These are phyloP conservation scores for Drosophila mettleri DNA, from an alignment of 2,888 invertebrate species.

Conservation along the genomic window DNA sequence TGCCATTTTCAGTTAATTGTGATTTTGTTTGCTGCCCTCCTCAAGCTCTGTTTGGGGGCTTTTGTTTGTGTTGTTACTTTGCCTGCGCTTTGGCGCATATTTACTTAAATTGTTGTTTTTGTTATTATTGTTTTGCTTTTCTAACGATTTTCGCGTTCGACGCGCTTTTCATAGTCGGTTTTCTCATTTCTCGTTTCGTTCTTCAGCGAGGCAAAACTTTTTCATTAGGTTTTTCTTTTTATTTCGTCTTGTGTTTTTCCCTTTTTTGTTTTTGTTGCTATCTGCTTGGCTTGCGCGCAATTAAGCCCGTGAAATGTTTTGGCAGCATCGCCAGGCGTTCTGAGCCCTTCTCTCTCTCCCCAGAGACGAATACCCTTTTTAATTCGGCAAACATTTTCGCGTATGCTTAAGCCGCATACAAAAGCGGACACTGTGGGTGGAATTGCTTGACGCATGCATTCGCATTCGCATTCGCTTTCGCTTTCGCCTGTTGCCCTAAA, in stretches of 20 bases:
- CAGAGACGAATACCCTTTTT: conserved; percentile 66
- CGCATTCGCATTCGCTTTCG: too few species aligned
- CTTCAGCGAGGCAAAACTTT: conserved; percentile 61
- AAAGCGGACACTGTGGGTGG: conserved; percentile 5
- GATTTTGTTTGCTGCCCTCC: conserved; percentile 73
- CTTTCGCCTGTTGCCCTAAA: conserved; percentile 48
- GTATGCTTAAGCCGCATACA: conserved; percentile 25
- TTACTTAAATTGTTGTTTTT: conserved; percentile 71
- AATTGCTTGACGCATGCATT: conserved; percentile 42
- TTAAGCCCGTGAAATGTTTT: conserved; percentile 73
- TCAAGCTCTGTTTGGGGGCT: conserved; percentile 17
- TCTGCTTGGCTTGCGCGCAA: conserved; percentile 76
- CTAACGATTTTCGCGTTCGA: conserved; percentile 64
- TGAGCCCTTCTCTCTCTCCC: conserved; percentile 14
- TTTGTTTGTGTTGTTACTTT: conserved; percentile 73
- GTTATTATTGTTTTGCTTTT: conserved; percentile 64
- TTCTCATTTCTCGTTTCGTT: conserved; percentile 34
- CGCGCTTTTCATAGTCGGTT: conserved; percentile 55
- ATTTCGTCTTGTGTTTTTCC: not conserved
- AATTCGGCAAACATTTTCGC: conserved; percentile 60
- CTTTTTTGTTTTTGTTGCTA: conserved; percentile 47
- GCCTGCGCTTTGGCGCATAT: conserved; percentile 65
- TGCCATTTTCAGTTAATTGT: conserved; percentile 79
- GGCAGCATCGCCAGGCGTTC: conserved; percentile 31
- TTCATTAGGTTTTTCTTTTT: conserved; percentile 61